Conservation (phyloP, 1,140 invertebrate genomes). For the Lethrus apterus region DNA sequence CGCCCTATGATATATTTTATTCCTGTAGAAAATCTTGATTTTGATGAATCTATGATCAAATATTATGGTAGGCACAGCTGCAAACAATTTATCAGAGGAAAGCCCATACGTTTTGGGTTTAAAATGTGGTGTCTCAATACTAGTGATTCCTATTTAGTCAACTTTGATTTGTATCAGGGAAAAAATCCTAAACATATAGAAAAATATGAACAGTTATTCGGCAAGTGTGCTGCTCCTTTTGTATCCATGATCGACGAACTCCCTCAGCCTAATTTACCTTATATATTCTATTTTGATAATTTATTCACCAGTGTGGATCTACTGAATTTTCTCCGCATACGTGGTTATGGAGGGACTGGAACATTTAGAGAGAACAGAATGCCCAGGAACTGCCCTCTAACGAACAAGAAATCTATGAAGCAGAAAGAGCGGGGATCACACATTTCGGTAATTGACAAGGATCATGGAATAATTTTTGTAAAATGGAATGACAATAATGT, state of each 20-base stretch:
- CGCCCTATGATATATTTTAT: no score
- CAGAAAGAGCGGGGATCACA: constrained; percentile 2
- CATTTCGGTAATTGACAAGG: not conserved
- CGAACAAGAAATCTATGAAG: not conserved
- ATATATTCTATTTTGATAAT: constrained; percentile 14
- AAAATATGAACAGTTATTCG: constrained; percentile 24
- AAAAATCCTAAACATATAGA: constrained; percentile 1
- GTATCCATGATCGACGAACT: constrained; percentile 26
- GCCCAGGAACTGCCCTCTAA: constrained; percentile 2
- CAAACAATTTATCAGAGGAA: constrained; percentile 17
- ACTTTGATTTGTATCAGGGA: constrained; percentile 13
- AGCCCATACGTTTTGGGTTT: constrained; percentile 16
- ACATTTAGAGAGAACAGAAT: constrained; percentile 13
- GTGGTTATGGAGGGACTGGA: constrained; percentile 8
- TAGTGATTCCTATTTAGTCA: constrained; percentile 7
- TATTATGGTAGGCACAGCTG: constrained; percentile 15
- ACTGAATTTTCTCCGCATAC: constrained; percentile 4
- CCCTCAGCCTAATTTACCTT: not conserved
- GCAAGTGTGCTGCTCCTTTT: constrained; percentile 25
- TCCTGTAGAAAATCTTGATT: constrained; percentile 16
- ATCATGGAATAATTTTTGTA: constrained; percentile 7
- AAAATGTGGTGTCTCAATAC: constrained; percentile 19
- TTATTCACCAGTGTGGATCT: constrained; percentile 10
- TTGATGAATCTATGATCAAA: constrained; percentile 19
- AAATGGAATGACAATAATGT: constrained; percentile 32